Conservation (phyloP, 1,140 invertebrate genomes). For the silkworm (Bombyx mori) region DNA sequence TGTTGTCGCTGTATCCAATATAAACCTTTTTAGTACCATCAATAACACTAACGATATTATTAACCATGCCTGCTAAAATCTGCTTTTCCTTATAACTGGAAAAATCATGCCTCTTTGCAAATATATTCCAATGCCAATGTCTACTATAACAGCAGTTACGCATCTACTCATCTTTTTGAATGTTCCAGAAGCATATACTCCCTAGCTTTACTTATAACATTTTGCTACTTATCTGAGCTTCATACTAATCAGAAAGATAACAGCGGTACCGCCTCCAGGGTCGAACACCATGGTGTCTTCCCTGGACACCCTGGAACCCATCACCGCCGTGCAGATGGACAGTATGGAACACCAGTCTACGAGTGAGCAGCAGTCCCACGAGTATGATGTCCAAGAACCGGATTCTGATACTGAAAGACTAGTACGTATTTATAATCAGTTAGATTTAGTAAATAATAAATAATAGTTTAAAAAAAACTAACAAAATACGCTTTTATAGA, state of each 20-base stretch:
- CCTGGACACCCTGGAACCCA: conserved; percentile 76
- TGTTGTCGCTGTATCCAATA: too few relatives aligned
- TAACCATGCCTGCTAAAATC: too few relatives aligned
- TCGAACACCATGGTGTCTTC: conserved; percentile 83
- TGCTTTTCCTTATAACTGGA: too few relatives aligned
- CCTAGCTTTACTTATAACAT: conserved; percentile 30
- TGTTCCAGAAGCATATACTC: conserved; percentile 28
- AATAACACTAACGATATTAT: too few relatives aligned
- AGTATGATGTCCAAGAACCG: conserved; percentile 63
- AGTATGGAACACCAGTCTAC: conserved; percentile 62
- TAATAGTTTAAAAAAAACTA: too few relatives aligned
- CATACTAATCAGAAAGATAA: conserved; percentile 67
- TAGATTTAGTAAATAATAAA: too few relatives aligned
- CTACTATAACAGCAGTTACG: background rate
- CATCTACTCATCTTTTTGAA: conserved; percentile 17
- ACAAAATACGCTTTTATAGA: too few relatives aligned
- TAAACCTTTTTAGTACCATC: too few relatives aligned
- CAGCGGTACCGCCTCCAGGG: conserved; percentile 70
- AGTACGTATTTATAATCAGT: conserved; percentile 26
- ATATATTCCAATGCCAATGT: too few relatives aligned
- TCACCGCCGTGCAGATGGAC: conserved; percentile 64
- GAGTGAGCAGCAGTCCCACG: conserved; percentile 61
- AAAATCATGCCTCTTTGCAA: too few relatives aligned
- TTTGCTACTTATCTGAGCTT: conserved; percentile 54
- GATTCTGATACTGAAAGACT: conserved; percentile 62